These are phyloP conservation scores for Scolanthus callimorphus DNA, from an alignment of 92 coral and sea anemone genomes.

Conservation along the genomic window DNA sequence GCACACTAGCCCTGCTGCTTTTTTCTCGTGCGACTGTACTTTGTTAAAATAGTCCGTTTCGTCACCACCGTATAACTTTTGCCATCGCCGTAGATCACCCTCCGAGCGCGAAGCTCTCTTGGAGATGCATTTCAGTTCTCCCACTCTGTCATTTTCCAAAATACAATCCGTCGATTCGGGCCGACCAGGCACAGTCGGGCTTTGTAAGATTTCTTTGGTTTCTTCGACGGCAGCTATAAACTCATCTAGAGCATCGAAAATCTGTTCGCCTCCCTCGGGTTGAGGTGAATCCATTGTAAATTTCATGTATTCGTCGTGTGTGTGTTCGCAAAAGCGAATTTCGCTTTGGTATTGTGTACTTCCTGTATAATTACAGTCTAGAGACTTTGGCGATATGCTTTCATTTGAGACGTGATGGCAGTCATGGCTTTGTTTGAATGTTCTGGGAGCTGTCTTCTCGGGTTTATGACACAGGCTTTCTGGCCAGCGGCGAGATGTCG, in stretches of 20 bases:
- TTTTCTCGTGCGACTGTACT: conserved; percentile 53
- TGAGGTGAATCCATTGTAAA: conserved; percentile 24
- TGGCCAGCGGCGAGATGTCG: not conserved
- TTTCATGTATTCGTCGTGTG: not conserved
- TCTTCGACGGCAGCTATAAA: conserved; percentile 88
- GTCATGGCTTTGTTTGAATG: not conserved
- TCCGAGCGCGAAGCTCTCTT: conserved; percentile 38
- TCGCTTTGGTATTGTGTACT: not conserved
- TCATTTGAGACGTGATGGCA: not conserved
- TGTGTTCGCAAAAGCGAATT: not conserved
- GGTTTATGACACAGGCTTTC: not conserved
- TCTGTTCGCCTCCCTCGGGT: conserved; percentile 27
- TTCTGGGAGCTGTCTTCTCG: not conserved
- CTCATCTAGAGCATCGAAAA: conserved; percentile 76
- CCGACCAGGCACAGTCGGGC: conserved; percentile 77
- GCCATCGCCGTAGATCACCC: conserved; percentile 43
- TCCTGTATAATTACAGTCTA: no score
- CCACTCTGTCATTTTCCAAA: conserved; percentile 20
- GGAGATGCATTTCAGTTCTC: conserved; percentile 21
- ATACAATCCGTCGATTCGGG: conserved; percentile 40
- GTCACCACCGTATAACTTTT: conserved; percentile 29
- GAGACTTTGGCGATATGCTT: not conserved
- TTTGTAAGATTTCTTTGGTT: conserved; percentile 73
- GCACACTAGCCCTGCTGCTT: conserved; percentile 71
- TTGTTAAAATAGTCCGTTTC: conserved; percentile 57